Evolutionary conservation across 2,888 invertebrate genomes (phyloP), one percentile per base, ranked within the genome.

Genomic region (Thymelicus sylvestris): DNA sequence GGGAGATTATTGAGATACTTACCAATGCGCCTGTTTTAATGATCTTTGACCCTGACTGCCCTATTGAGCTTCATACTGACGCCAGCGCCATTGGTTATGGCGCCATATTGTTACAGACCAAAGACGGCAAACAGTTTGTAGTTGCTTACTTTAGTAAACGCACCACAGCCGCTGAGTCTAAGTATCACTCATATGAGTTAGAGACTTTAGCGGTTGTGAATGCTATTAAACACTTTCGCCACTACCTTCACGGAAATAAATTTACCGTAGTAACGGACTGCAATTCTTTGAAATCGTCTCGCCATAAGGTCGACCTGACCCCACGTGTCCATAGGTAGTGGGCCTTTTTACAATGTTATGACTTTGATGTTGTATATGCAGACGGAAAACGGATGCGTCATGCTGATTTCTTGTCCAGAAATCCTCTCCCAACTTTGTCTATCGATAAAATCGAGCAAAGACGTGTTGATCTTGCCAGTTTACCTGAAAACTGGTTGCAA

Each of bases 311-410:
- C 0, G 75, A 81, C n/a, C 52, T 81, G 6, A 75, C 74, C 4
- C 78, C 77, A 0, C 69, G 78, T 0, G 76, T 79, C 0, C 76
- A 79, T 39, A 62, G 80, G 2, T 81, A 79, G 79, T 80, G 78
- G 78, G 75, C 76, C 6, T 62, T 60, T 19, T n/a, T 69, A 6
- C 80, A 79, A n/a, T 52, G 73, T 0, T 79, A 64, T 10, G 69
- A 74, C 8, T 79, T 78, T n/a, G 55, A 73, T 1, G 74, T 80
- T 0, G 47, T 71, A 0, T 76, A 79, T 59, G 57, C 68, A 15
- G 72, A 77, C 19, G 80, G 78, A 0, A 67, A 50, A 6, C 62
- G 67, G 24, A 77, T 79, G 75, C 63, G 31, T 0, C 79, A 80
- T 15, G 79, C 74, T 0, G 79, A 80, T 44, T 79, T 57, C 62